Base-by-base conservation (phyloP, 2,888 invertebrate genomes). In the Disparrhopalites patrizii region DNA sequence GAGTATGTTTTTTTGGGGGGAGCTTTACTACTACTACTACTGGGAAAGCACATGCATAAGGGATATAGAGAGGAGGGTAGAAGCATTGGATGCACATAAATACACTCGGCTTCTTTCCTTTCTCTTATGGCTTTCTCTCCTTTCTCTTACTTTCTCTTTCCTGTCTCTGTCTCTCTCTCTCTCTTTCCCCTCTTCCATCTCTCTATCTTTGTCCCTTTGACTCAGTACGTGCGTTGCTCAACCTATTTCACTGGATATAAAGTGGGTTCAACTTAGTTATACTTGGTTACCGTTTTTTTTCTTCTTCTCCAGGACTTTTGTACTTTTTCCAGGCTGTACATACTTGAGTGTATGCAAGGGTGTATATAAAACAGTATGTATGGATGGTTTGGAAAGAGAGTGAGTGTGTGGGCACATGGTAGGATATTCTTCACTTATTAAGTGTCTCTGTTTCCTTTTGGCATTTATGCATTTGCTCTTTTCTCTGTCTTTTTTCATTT, bases 391-490 rank as follows among this genome's bases (percentile, higher is more conserved):
- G n/a, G n/a, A n/a, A n/a, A n/a, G n/a, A n/a, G n/a, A n/a, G n/a
- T n/a, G n/a, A n/a, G n/a, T n/a, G n/a, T n/a, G n/a, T n/a, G n/a
- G n/a, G 25, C 47, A 47, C 47, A 47, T 47, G 47, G 47, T 23
- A 47, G 5, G 47, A 47, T 13, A 47, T 47, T 47, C 47, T 47
- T 47, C 47, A 47, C 47, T 47, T 47, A 47, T 47, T 47, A 47
- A 47, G 47, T 47, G 47, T 40, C 15, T 38, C 27, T 36, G 5
- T 57, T 47, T 40, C 40, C 18, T 20, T 31, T 33, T 31, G 40
- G 54, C 31, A 55, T 55, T 55, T 33, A 55, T 55, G 31, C 52
- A 52, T n/a, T 28, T 52, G 30, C 52, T 52, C 52, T 30, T n/a
- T 52, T 28, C 18, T n/a, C 27, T 13, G 7, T 47, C 47, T 47